These are phyloP conservation scores for Tryphoninae sp. DNA, from an alignment of 2,888 invertebrate species.

Conservation along the genomic window DNA sequence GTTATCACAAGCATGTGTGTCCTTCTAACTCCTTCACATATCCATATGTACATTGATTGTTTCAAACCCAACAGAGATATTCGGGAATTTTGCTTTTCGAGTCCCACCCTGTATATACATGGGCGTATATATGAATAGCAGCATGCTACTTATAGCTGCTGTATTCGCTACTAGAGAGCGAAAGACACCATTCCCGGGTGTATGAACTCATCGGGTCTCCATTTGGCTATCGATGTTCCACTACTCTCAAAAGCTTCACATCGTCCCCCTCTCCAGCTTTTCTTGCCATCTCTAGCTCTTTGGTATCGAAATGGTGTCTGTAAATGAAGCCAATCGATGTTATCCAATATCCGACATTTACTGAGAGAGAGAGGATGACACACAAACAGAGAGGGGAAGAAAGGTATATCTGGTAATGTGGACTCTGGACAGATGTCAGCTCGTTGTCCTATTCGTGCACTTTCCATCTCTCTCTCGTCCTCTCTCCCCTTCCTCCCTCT, in stretches of 20 bases:
- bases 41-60: no score
- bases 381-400: slow-evolving; percentile 4
- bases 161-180: slow-evolving; percentile 5
- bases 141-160: slow-evolving; percentile 13
- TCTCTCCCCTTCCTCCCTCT: neutral
- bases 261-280: neutral
- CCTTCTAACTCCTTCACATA: no score
- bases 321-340: slow-evolving; percentile 56
- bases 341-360: slow-evolving; percentile 51
- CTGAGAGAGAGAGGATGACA: slow-evolving; percentile 3
- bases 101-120: neutral
- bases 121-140: neutral
- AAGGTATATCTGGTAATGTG: slow-evolving; percentile 46
- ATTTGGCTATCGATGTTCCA: slow-evolving; percentile 28
- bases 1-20: no score
- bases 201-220: slow-evolving; percentile 41
- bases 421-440: slow-evolving; percentile 41
- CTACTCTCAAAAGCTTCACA: slow-evolving; percentile 26
- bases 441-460: slow-evolving; percentile 14
- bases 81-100: no score
- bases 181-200: slow-evolving; percentile 31
- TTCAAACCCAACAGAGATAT: no score
- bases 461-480: slow-evolving; percentile 28
- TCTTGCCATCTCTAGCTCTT: slow-evolving; percentile 17
- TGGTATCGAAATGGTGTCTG: slow-evolving; percentile 42